Percentiles rank a stretch among this genome's conserved stretches.
phyloP scores from a whole-genome alignment of 2,888 invertebrate genomes.

The Catonia carolina region DNA sequence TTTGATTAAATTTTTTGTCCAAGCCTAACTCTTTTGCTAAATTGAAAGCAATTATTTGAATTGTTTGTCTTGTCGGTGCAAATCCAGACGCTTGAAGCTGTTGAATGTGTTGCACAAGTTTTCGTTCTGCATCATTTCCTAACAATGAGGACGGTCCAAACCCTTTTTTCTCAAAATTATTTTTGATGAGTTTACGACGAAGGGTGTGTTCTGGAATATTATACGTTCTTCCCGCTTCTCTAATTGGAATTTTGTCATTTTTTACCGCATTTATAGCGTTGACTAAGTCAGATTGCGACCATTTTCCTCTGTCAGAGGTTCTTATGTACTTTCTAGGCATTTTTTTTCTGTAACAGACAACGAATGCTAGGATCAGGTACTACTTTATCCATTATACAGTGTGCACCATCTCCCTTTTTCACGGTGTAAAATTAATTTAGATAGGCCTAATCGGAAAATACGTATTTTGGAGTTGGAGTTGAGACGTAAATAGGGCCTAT shows the following conservation, averaged over 20 bases:
- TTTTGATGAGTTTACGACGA: not conserved
- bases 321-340: no score
- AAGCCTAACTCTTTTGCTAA: constrained; percentile 8
- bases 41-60: constrained; percentile 9
- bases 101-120: constrained; percentile 12
- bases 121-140: constrained; percentile 10
- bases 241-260: constrained; percentile 3
- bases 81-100: constrained; percentile 14
- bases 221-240: not conserved
- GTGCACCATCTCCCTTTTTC: no score
- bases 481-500: no score
- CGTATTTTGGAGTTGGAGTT: no score
- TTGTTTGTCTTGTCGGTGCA: constrained; percentile 3
- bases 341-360: no score
- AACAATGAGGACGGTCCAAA: constrained; percentile 1
- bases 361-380: no score
- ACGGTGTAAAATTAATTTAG: no score
- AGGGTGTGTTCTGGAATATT: not conserved
- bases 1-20: constrained; percentile 14
- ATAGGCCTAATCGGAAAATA: no score
- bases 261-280: constrained; percentile 2
- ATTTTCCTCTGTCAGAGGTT: constrained; percentile 6
- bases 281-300: not conserved
- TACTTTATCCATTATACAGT: no score
- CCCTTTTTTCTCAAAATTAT: not conserved